Base-by-base conservation (phyloP, 1,140 invertebrate species). In the Dufourea novaeangliae region DNA sequence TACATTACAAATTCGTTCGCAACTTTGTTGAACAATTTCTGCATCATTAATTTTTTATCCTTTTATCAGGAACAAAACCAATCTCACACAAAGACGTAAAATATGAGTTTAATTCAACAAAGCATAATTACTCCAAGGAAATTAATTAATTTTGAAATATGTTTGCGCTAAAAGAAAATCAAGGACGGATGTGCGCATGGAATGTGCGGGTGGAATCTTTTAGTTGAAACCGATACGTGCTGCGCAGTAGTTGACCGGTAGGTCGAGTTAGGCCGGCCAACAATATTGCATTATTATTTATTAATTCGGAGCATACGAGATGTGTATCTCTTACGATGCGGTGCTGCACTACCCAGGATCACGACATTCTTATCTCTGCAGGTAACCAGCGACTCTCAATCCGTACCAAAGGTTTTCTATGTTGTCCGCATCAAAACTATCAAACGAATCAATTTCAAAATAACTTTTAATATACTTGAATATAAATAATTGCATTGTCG, bases 201-300 rank as follows among this genome's bases (percentile, higher is more conserved):
- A 41, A 66, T 7, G 17, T n/a, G 34, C 46, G 34, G 25, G 71
- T 22, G 32, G 59, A 76, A 76, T 59, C 73, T 74, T 56, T 74
- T 34, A 27, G 72, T 27, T 17, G 10, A 17, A 57, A 29, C 64
- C 66, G 52, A 69, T 76, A 68, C 29, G 27, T 59, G 10, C 52
- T 14, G 54, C 37, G 17, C 52, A 22, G 74, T 56, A 56, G 80
- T 83, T 78, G 79, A 82, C 85, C 86, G 87, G 83, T 84, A 82
- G 88, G 87, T 88, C 85, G 83, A 88, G 79, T 78, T 83, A 71
- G 80, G 71, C 77, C 73, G 75, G 75, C 85, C 84, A 88, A 88
- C 86, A 87, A 92, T 91, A 91, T 90, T 91, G 85, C 88, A 92
- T 92, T 92, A 92, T 92, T 92, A 91, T 91, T 91, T 92, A 91